Conservation (phyloP, 1,140 invertebrate genomes). For the Drosophila serrata region DNA sequence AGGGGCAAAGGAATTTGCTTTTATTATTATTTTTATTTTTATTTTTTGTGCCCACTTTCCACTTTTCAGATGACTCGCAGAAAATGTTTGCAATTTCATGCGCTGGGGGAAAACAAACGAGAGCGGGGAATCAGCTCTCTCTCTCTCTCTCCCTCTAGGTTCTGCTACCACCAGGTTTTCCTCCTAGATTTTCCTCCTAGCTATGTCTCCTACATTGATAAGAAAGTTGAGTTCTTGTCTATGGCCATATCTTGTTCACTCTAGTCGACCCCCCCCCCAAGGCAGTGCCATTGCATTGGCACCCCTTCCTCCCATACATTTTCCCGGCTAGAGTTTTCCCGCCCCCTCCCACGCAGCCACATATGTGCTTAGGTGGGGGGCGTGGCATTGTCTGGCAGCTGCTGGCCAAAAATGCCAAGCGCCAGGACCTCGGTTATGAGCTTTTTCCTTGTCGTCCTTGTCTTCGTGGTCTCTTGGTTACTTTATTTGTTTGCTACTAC, state of each 20-base stretch:
- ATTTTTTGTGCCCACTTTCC: conserved; percentile 23
- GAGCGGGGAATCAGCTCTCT: conserved; percentile 3
- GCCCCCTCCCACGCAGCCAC: conserved; percentile 10
- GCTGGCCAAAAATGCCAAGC: conserved; percentile 41
- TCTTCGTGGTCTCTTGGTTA: conserved; percentile 39
- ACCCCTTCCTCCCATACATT: neutral
- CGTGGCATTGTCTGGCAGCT: conserved; percentile 59
- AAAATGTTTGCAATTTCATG: conserved; percentile 50
- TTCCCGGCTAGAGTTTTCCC: conserved; percentile 12
- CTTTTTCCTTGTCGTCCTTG: conserved; percentile 61
- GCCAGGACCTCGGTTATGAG: conserved; percentile 68
- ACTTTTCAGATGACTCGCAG: conserved; percentile 30
- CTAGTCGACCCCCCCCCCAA: conserved; percentile 4
- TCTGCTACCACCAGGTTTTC: neutral
- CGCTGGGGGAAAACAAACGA: conserved; percentile 39
- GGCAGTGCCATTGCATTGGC: conserved; percentile 13
- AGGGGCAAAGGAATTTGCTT: conserved; percentile 25
- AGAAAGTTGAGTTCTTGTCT: conserved; percentile 44
- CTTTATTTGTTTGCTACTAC: conserved; percentile 47
- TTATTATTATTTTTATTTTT: conserved; percentile 26
- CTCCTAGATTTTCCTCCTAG: neutral
- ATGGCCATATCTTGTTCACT: conserved; percentile 35
- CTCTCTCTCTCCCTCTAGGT: too few species aligned
- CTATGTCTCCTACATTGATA: conserved; percentile 15
- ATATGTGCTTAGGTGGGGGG: conserved; percentile 39